Percentiles rank a stretch among this genome's conserved stretches.
phyloP scores from a whole-genome alignment of 1,140 invertebrate genomes.

The Dreissena polymorpha region DNA sequence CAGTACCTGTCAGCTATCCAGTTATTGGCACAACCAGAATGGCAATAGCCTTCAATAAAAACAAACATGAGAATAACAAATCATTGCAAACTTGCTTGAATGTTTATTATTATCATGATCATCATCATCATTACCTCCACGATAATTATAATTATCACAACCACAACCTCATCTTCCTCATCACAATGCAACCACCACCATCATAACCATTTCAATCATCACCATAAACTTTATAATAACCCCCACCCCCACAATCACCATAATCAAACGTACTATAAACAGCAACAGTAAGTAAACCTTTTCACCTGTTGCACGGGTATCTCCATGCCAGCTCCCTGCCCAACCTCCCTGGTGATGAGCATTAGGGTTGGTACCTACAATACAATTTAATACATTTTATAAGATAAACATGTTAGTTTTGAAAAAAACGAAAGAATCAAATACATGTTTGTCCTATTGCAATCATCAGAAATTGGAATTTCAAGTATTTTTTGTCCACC shows the following conservation, averaged over 20 bases:
- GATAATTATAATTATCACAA: no score
- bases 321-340: slow-evolving; percentile 25
- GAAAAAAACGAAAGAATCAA: not conserved
- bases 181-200: no score
- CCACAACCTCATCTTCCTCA: no score
- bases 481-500: not conserved
- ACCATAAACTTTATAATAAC: no score
- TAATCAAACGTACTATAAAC: no score
- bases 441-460: not conserved
- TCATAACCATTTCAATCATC: no score
- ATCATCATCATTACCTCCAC: no score
- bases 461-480: not conserved
- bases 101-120: no score
- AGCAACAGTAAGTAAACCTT: no score
- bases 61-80: no score
- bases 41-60: slow-evolving; percentile 76
- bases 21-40: slow-evolving; percentile 80
- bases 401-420: not conserved
- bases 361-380: slow-evolving; percentile 26
- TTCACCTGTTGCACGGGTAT: not conserved
- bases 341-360: slow-evolving; percentile 16
- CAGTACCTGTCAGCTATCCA: slow-evolving; percentile 83
- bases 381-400: not conserved
- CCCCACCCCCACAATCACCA: no score
- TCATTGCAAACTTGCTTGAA: no score